These are phyloP conservation scores for Aethes cnicana DNA, from an alignment of 2,888 invertebrate genomes.

Conservation along the genomic window DNA sequence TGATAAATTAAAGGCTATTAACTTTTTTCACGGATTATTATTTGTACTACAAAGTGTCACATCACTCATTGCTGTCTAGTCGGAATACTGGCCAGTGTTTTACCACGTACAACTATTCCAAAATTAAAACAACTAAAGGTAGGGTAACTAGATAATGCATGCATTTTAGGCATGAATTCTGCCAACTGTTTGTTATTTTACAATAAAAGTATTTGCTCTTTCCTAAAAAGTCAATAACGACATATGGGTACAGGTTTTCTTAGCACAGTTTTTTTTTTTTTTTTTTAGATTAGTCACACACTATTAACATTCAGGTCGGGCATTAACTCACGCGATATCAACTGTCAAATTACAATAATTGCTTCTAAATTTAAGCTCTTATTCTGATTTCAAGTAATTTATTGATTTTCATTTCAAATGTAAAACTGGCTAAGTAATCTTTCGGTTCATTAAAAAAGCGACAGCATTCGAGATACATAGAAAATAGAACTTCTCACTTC, in stretches of 20 bases:
- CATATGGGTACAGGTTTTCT: too few relatives aligned
- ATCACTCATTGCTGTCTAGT: constrained; percentile 30
- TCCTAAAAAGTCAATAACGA: too few relatives aligned
- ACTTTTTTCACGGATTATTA: constrained; percentile 44
- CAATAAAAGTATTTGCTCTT: too few relatives aligned
- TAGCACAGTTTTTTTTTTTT: constrained; percentile 14
- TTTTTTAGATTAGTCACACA: constrained; percentile 20
- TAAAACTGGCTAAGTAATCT: constrained; percentile 11
- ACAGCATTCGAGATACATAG: too few relatives aligned
- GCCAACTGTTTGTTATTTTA: too few relatives aligned
- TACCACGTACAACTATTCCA: not conserved
- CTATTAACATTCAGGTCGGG: constrained; percentile 18
- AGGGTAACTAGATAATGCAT: too few relatives aligned
- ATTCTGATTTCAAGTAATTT: constrained; percentile 24
- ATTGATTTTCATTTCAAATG: constrained; percentile 11
- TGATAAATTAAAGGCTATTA: constrained; percentile 51
- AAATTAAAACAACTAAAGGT: not conserved
- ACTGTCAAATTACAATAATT: constrained; percentile 29
- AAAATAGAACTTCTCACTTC: too few relatives aligned
- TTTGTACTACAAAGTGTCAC: constrained; percentile 40
- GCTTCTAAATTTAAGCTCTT: constrained; percentile 18
- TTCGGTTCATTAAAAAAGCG: constrained; percentile 6
- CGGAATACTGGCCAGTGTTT: constrained; percentile 29
- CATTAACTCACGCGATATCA: constrained; percentile 23
- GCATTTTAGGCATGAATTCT: too few relatives aligned